phyloP scores from a whole-genome alignment of 2,797 vertebrate genomes.

The Sebastes matsubarae region DNA sequence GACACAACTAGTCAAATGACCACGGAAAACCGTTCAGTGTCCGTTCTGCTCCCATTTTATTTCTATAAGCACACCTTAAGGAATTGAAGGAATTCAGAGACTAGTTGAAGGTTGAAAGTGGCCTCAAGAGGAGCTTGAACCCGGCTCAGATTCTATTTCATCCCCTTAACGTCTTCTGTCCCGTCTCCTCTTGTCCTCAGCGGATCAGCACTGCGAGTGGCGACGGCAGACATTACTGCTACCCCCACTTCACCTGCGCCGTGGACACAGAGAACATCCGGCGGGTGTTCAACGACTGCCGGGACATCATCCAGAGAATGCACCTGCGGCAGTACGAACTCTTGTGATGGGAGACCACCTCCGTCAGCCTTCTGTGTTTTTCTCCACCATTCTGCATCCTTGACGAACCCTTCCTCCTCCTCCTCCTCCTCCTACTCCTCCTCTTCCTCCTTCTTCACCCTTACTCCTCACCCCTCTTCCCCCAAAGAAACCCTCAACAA shows the following conservation, averaged over 20 bases:
- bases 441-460: background rate
- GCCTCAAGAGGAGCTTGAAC: background rate
- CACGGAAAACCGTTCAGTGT: too few relatives aligned
- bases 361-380: conserved; percentile 79
- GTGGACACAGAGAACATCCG: conserved; percentile 99
- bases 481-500: conserved; percentile 54
- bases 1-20: too few relatives aligned
- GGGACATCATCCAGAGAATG: conserved; percentile 99
- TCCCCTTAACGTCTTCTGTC: background rate
- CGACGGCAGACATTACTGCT: conserved; percentile 97
- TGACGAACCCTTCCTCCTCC: conserved; percentile 54
- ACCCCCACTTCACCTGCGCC: conserved; percentile 97
- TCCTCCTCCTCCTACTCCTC: conserved; percentile 27
- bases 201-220: conserved; percentile 98
- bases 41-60: too few relatives aligned
- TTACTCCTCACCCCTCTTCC: conserved; percentile 9
- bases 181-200: conserved; percentile 66
- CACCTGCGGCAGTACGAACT: conserved; percentile 99
- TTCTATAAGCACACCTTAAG: background rate
- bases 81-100: background rate
- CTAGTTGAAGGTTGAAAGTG: background rate
- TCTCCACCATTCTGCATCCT: conserved; percentile 84
- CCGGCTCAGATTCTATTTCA: background rate
- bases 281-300: conserved; percentile 97
- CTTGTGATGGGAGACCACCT: conserved; percentile 89